These are phyloP conservation scores for Zaprionus kolodkinae DNA, from an alignment of 1,140 invertebrate genomes.

Conservation along the genomic window DNA sequence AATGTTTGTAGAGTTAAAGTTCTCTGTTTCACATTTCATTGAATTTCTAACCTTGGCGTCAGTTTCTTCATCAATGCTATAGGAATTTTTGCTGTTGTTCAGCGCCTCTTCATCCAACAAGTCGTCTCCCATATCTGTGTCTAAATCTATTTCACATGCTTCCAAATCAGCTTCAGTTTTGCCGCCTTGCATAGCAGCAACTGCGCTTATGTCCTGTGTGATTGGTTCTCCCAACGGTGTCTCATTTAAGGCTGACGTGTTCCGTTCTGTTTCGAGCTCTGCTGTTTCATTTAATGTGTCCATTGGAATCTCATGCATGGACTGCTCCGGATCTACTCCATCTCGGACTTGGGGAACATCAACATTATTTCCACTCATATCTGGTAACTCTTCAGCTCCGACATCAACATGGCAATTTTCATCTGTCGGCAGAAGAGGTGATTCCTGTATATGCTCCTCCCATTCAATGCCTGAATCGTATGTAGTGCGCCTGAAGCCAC, in stretches of 20 bases:
- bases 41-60: conserved; percentile 26
- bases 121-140: conserved; percentile 4
- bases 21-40: no score
- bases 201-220: not conserved
- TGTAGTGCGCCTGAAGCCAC: conserved; percentile 55
- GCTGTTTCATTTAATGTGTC: not conserved
- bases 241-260: not conserved
- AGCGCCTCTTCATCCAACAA: not conserved
- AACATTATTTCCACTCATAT: conserved; percentile 2
- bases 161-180: not conserved
- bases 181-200: not conserved
- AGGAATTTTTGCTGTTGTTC: not conserved
- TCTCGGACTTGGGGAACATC: conserved; percentile 19
- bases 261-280: not conserved
- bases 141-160: not conserved
- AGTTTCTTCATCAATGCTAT: conserved; percentile 37
- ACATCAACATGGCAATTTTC: conserved; percentile 23
- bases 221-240: not conserved
- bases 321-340: not conserved
- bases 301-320: not conserved
- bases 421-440: conserved; percentile 13
- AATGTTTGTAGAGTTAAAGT: no score
- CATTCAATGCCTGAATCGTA: conserved; percentile 60
- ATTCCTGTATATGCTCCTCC: conserved; percentile 31
- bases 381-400: not conserved